Evolutionary conservation across 2,113 vertebrate species (phyloP).

Genomic region (Varanus komodoensis): DNA sequence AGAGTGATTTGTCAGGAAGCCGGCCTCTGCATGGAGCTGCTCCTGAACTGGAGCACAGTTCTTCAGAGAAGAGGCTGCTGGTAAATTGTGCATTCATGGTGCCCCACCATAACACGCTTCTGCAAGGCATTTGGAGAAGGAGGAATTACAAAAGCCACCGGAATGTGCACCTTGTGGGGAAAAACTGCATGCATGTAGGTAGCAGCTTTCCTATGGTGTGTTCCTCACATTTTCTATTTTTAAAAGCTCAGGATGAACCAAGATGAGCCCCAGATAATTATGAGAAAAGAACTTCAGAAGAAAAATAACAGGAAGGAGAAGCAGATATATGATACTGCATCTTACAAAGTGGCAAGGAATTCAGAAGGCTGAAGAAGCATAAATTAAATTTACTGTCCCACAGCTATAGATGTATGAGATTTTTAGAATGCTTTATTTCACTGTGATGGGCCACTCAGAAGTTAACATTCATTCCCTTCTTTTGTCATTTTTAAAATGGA

Average conservation of each 20-base stretch:
- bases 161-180: slow-evolving; percentile 37
- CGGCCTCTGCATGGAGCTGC: not conserved
- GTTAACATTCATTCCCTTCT: slow-evolving; percentile 23
- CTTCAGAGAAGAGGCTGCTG: accelerated
- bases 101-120: slow-evolving; percentile 37
- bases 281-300: not conserved
- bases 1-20: not conserved
- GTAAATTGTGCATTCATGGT: not conserved
- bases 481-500: not conserved
- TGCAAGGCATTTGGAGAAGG: slow-evolving; percentile 16
- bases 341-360: not conserved
- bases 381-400: not conserved
- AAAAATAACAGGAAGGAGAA: slow-evolving; percentile 15
- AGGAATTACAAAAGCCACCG: slow-evolving; percentile 45
- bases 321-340: not conserved
- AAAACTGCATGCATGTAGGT: slow-evolving; percentile 51
- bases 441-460: slow-evolving; percentile 2
- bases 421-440: not conserved
- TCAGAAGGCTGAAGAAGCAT: not conserved
- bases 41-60: not conserved
- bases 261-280: slow-evolving; percentile 30
- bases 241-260: slow-evolving; percentile 44
- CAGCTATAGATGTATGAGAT: not conserved
- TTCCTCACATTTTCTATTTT: slow-evolving; percentile 53
- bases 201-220: slow-evolving; percentile 3